A percentile compares a stretch with the other conserved stretches of the same genome.
Evolutionary conservation across 2,888 invertebrate genomes (phyloP).

Genomic region (Hirtodrosophila trivittata): DNA sequence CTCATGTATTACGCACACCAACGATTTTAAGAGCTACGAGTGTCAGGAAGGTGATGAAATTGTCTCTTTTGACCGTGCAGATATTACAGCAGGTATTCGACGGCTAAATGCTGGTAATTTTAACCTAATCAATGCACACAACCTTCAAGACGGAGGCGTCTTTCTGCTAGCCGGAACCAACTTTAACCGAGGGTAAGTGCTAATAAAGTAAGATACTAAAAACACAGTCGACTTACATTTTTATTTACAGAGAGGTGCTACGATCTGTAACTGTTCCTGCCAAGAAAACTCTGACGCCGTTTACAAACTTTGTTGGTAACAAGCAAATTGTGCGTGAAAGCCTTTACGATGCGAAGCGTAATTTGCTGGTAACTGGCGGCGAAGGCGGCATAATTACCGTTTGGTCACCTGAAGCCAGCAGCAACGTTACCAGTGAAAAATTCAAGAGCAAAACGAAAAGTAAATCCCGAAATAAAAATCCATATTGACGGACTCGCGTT

Average conservation of each 20-base stretch:
- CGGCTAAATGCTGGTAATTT: slow-evolving; percentile 86
- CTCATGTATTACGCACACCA: slow-evolving; percentile 89
- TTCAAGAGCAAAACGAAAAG: slow-evolving; percentile 55
- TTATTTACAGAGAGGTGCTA: slow-evolving; percentile 82
- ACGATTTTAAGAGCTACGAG: slow-evolving; percentile 89
- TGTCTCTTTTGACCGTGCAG: slow-evolving; percentile 85
- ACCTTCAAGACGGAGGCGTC: slow-evolving; percentile 83
- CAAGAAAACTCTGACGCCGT: slow-evolving; percentile 85
- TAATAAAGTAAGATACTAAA: fast-evolving
- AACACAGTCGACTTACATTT: not conserved
- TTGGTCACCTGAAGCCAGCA: slow-evolving; percentile 85
- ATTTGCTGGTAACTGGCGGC: slow-evolving; percentile 88
- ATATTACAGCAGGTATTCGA: slow-evolving; percentile 86
- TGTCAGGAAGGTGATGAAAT: slow-evolving; percentile 86
- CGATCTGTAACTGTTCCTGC: slow-evolving; percentile 84
- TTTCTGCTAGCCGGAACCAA: slow-evolving; percentile 88
- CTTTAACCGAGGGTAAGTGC: slow-evolving; percentile 85
- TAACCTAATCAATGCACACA: slow-evolving; percentile 87
- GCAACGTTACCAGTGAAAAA: slow-evolving; percentile 23
- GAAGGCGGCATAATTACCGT: slow-evolving; percentile 88
- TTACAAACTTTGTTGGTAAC: slow-evolving; percentile 86
- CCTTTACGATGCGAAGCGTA: slow-evolving; percentile 86
- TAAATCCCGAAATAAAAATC: slow-evolving; percentile 56
- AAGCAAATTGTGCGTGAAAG: slow-evolving; percentile 90
- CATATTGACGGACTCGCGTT: slow-evolving; percentile 54